phyloP scores from a whole-genome alignment of 2,797 vertebrate species.

The Calcarius lapponicus region DNA sequence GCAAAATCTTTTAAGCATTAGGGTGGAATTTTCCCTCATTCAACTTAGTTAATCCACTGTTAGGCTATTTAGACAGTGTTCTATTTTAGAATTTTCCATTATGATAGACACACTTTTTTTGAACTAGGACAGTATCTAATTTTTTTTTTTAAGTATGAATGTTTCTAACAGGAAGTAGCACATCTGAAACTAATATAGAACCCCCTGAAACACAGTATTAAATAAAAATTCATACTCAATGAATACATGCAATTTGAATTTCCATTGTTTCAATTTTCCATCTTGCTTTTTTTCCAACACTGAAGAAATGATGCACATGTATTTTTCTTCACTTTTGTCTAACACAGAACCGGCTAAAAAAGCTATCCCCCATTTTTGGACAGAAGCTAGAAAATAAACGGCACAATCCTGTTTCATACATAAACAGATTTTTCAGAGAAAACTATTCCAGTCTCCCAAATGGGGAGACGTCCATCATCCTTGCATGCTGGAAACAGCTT shows the following conservation, averaged over 20 bases:
- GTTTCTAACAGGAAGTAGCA: constrained; percentile 40
- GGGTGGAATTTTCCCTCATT: neutral
- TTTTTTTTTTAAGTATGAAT: neutral
- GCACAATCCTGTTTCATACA: neutral
- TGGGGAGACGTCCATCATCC: neutral
- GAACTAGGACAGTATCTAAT: neutral
- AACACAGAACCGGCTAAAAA: neutral
- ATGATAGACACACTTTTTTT: neutral
- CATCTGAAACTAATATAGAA: constrained; percentile 58
- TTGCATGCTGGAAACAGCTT: neutral
- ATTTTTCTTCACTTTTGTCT: neutral
- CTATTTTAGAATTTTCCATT: constrained; percentile 36
- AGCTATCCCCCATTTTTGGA: neutral
- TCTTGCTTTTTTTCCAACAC: neutral
- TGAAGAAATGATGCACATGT: neutral
- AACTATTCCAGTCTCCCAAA: neutral
- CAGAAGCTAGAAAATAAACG: neutral
- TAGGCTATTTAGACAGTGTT: neutral
- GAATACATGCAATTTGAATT: neutral
- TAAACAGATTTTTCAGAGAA: neutral
- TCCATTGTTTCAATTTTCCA: constrained; percentile 8
- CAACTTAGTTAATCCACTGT: neutral
- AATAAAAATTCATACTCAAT: constrained; percentile 11
- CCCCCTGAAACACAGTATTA: neutral
- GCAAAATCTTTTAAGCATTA: neutral